phyloP scores from a whole-genome alignment of 2,888 invertebrate genomes.

The Drosophila borborema region DNA sequence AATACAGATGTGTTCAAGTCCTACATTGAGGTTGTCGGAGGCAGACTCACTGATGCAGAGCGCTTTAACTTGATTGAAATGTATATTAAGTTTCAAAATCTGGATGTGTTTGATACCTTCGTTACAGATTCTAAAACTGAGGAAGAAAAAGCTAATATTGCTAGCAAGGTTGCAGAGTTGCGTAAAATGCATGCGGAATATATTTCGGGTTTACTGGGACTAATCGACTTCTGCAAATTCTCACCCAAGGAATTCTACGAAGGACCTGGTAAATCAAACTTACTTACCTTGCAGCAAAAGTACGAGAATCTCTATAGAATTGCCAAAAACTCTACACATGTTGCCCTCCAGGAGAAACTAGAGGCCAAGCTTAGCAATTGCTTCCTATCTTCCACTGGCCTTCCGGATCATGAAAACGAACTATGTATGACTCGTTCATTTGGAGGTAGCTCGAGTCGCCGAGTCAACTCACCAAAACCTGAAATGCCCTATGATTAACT shows the following conservation, averaged over 20 bases:
- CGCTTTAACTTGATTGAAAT: conserved; percentile 15
- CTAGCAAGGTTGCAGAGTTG: background rate
- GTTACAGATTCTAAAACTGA: background rate
- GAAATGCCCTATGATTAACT: background rate
- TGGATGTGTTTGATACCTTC: background rate
- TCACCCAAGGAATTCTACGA: conserved; percentile 33
- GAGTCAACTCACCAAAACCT: background rate
- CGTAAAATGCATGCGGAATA: background rate
- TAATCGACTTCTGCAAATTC: conserved; percentile 36
- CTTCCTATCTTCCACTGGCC: background rate
- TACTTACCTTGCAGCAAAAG: conserved; percentile 28
- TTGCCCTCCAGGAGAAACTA: background rate
- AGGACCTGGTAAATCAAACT: conserved; percentile 42
- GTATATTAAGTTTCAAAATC: conserved; percentile 2
- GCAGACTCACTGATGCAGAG: background rate
- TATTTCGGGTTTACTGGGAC: background rate
- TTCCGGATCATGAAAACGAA: background rate
- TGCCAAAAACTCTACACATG: conserved; percentile 1
- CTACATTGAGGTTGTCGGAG: background rate
- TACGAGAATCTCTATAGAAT: conserved; percentile 41
- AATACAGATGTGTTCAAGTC: conserved; percentile 3
- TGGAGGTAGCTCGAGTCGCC: background rate
- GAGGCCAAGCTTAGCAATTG: background rate
- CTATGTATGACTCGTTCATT: background rate
- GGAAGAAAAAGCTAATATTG: background rate